Evolutionary conservation across 2,888 invertebrate species (phyloP), one percentile per base, ranked within the genome.

Genomic region (Perizoma flavofasciatum): DNA sequence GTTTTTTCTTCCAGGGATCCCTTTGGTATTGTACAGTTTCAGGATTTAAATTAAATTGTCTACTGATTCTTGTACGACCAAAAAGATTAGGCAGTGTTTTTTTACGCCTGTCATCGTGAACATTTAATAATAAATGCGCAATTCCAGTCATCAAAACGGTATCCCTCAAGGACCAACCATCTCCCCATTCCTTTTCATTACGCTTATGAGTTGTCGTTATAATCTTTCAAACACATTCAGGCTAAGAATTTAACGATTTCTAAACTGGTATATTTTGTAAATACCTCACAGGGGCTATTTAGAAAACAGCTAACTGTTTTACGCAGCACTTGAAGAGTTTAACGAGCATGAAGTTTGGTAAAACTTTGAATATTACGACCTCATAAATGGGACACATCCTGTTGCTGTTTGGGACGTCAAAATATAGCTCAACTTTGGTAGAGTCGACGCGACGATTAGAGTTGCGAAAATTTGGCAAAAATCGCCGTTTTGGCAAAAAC

Each of bases 251-350:
- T 79, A 75, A 79, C 72, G 75, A 74, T 68, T 75, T 71, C 71
- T 63, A 75, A 78, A 79, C 73, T 73, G 74, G 74, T 75, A 58
- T 86, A 86, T 86, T 88, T 88, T 81, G 83, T 84, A 88, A 88
- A 87, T 85, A 86, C 58, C 70, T 73, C 69, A 73, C 74, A 72
- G 70, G 71, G 68, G 63, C 63, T 66, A 66, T 84, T 84, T 84
- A 79, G 79, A 79, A 80, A 84, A 79, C 79, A 78, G 68, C 67
- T 70, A 66, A 66, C 65, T 66, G 68, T 68, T 68, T 68, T 66
- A 68, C 61, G 72, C 70, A 62, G 69, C 63, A 63, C 63, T 73
- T 75, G 76, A 75, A 72, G 74, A 75, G 70, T 75, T 81, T 80
- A 78, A 83, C 75, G 77, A 76, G 66, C 72, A 66, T 57, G 60